Base-by-base conservation (phyloP, 2,797 vertebrate species). In the Myiothlypis coronata region DNA sequence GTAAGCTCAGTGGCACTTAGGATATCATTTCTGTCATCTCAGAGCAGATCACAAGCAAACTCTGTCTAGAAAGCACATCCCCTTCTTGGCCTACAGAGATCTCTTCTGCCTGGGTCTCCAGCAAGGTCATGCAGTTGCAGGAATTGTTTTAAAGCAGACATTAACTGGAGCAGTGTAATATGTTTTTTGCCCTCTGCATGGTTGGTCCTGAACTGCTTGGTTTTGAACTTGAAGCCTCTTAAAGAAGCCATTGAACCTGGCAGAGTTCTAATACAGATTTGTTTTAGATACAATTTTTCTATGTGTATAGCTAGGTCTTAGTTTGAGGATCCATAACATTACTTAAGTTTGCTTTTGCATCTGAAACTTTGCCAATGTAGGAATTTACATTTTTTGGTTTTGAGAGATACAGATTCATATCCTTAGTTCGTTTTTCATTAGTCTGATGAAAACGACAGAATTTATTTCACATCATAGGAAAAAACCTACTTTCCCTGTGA, bases 391-490 rank as follows among this genome's bases (percentile, higher is more conserved):
- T 75, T 79, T 89, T 89, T 2, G 0, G 6, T 60, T 91, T 83
- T 91, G 75, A 56, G 35, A 71, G 41, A 12, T 50, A 80, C 11
- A 61, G 64, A 83, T 80, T 94, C 55, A 86, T 88, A 76, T 75
- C 32, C 59, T 89, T 80, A 70, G 60, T 72, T 89, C 7, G 1
- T 83, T 93, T 93, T 85, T 68, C 30, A 74, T 68, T 89, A 56
- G 32, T 72, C 41, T 92, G 74, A 77, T 83, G 87, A 77, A 94
- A 89, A 77, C 28, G 3, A 19, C 35, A 28, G 46, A 19, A 20
- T 71, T 74, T 87, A 35, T 93, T 94, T 87, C 87, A 44, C 57
- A 63, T 85, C 44, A 47, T 13, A 72, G 65, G 67, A 69, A 75
- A 87, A 69, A 87, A 35, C 0, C 13, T 79, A 21, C 0, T 2